A percentile compares a stretch with the other conserved stretches of the same genome.
phyloP scores from a whole-genome alignment of 64 coral and sea anemone genomes.

The Montipora efflorescens region DNA sequence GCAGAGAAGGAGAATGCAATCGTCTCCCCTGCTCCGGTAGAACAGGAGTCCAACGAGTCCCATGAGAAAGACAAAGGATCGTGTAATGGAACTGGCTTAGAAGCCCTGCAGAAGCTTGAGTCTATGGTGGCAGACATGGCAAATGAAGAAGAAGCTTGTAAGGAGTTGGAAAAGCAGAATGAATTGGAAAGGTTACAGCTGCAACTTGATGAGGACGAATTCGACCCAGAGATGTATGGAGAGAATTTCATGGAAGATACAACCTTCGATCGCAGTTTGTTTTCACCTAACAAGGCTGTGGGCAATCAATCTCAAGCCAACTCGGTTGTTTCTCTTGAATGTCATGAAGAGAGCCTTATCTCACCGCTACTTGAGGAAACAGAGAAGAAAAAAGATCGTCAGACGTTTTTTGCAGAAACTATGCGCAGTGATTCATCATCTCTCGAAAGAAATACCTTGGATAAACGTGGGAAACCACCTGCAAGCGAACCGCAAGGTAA shows the following conservation, averaged over 20 bases:
- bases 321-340: slow-evolving; percentile 85
- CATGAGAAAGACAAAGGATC: background rate
- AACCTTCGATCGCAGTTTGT: background rate
- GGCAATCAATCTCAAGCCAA: slow-evolving; percentile 76
- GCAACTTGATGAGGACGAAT: slow-evolving; percentile 39
- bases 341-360: slow-evolving; percentile 91
- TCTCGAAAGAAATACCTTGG: background rate
- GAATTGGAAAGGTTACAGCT: slow-evolving; percentile 54
- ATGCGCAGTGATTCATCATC: background rate
- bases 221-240: slow-evolving; percentile 63
- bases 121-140: slow-evolving; percentile 99
- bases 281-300: slow-evolving; percentile 61
- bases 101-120: slow-evolving; percentile 94
- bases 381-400: slow-evolving; percentile 19
- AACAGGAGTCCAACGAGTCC: slow-evolving; percentile 3
- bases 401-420: slow-evolving; percentile 54
- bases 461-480: background rate
- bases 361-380: slow-evolving; percentile 68
- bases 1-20: background rate
- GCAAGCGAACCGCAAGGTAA: background rate
- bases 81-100: slow-evolving; percentile 31
- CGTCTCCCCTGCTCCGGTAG: background rate
- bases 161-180: slow-evolving; percentile 65
- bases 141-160: slow-evolving; percentile 82
- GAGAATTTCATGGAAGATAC: slow-evolving; percentile 47